Conservation (phyloP, 2,113 vertebrate genomes). For the Actinemys pallida region DNA sequence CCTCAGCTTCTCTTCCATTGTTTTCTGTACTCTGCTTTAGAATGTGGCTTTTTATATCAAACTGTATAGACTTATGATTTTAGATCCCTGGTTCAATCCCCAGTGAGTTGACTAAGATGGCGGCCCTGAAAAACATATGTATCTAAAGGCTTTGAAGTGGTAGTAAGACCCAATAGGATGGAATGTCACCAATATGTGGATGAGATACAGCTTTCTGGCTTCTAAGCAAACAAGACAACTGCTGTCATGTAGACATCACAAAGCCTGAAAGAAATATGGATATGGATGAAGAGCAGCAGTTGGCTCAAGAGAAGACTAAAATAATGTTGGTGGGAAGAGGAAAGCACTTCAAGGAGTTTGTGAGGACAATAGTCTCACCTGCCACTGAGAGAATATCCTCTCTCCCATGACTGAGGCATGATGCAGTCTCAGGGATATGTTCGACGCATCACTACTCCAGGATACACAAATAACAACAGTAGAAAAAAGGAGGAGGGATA, state of each 20-base stretch:
- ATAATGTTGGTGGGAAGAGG: background rate
- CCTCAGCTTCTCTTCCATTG: background rate
- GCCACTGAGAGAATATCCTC: too few species aligned
- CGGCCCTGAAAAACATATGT: background rate
- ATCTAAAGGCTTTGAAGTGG: background rate
- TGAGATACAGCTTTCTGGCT: background rate
- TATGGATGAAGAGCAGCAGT: too few species aligned
- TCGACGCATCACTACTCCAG: background rate
- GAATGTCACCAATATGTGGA: background rate
- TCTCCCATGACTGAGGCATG: too few species aligned
- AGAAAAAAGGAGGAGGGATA: background rate
- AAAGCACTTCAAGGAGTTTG: background rate
- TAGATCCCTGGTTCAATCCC: background rate
- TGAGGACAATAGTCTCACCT: background rate
- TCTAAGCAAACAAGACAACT: background rate
- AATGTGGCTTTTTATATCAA: background rate
- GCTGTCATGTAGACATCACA: background rate
- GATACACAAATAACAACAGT: background rate
- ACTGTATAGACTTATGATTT: background rate
- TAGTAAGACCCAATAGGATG: background rate
- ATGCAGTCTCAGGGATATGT: background rate
- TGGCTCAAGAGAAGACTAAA: background rate
- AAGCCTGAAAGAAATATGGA: background rate
- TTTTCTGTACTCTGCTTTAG: background rate
- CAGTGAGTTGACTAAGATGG: background rate